phyloP scores from a whole-genome alignment of 2,113 vertebrate species.

The Serilophus lunatus region DNA sequence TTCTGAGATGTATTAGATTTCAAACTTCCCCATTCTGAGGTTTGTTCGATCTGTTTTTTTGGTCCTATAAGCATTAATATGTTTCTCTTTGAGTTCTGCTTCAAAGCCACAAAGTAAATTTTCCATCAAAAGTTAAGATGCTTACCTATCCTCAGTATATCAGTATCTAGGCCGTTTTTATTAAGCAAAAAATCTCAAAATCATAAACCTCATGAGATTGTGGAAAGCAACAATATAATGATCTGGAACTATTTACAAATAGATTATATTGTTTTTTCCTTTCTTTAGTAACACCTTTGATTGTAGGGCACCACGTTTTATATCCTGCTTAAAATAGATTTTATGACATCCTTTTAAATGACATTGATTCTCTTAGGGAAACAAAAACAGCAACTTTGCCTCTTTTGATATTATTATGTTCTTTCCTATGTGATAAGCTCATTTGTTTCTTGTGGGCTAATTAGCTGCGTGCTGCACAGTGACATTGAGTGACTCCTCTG shows the following conservation, averaged over 20 bases:
- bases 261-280: background rate
- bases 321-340: background rate
- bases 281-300: background rate
- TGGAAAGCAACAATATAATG: background rate
- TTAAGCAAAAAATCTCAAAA: background rate
- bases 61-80: background rate
- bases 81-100: background rate
- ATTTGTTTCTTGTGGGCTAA: conserved; percentile 6
- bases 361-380: background rate
- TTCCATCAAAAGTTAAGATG: background rate
- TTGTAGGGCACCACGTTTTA: background rate
- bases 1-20: background rate
- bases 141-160: background rate
- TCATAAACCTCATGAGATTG: background rate
- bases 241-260: background rate
- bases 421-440: background rate
- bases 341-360: background rate
- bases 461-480: background rate
- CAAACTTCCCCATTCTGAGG: background rate
- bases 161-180: background rate
- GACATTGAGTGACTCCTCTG: background rate
- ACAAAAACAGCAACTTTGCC: background rate
- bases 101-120: background rate
- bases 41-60: background rate
- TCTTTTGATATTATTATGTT: background rate